Evolutionary conservation across 1,140 invertebrate genomes (phyloP).

Genomic region (Leptoteleia sp.): DNA sequence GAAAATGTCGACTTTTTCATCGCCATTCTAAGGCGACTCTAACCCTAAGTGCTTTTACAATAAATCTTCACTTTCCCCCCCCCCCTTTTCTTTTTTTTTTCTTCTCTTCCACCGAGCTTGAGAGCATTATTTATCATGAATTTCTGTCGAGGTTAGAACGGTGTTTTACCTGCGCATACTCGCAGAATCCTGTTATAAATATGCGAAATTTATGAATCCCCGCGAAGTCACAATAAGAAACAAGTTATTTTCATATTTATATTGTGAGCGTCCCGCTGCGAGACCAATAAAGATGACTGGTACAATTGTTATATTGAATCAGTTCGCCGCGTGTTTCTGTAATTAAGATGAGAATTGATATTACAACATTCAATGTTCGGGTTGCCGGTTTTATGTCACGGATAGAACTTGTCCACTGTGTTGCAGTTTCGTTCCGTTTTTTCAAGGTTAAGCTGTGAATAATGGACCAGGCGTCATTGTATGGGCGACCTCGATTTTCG

Average conservation of each 20-base stretch:
- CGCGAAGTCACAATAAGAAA: slow-evolving; percentile 52
- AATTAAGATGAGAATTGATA: slow-evolving; percentile 62
- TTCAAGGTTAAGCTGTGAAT: not conserved
- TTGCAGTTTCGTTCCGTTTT: slow-evolving; percentile 8
- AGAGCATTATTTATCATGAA: slow-evolving; percentile 40
- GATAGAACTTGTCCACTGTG: slow-evolving; percentile 26
- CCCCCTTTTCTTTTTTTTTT: too few species aligned
- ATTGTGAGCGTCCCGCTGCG: slow-evolving; percentile 42
- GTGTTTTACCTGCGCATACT: slow-evolving; percentile 32
- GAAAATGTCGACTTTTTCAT: slow-evolving; percentile 4
- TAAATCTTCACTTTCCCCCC: slow-evolving; percentile 38
- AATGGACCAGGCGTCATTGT: not conserved
- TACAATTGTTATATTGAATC: slow-evolving; percentile 61
- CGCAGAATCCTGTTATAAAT: slow-evolving; percentile 51
- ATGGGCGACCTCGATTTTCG: not conserved
- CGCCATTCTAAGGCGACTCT: not conserved
- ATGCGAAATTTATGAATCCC: slow-evolving; percentile 53
- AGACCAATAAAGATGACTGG: slow-evolving; percentile 52
- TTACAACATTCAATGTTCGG: slow-evolving; percentile 40
- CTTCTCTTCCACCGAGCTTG: slow-evolving; percentile 2
- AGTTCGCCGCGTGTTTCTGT: slow-evolving; percentile 48
- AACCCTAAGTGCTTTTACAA: slow-evolving; percentile 18
- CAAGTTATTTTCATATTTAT: slow-evolving; percentile 61
- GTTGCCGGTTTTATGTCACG: slow-evolving; percentile 35
- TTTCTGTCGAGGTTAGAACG: slow-evolving; percentile 37